Conservation (phyloP, 1,140 invertebrate genomes). For the Drosophila yakuba region DNA sequence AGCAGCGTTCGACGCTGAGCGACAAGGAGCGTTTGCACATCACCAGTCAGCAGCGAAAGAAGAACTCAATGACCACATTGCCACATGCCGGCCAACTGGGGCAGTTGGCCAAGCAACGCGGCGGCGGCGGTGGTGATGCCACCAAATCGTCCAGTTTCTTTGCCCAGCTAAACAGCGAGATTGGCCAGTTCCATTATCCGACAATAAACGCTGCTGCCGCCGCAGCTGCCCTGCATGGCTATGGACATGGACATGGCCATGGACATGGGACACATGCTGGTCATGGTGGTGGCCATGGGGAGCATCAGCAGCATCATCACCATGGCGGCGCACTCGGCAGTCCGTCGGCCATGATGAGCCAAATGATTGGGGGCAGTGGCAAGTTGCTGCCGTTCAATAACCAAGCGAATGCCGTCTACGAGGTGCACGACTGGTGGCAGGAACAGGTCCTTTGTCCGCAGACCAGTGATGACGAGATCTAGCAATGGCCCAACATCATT, state of each 20-base stretch:
- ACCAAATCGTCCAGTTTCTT: slow-evolving; percentile 61
- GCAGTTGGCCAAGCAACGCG: slow-evolving; percentile 52
- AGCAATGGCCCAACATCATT: neutral
- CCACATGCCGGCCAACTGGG: slow-evolving; percentile 55
- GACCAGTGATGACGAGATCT: slow-evolving; percentile 86
- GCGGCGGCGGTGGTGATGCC: slow-evolving; percentile 20
- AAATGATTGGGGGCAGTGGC: slow-evolving; percentile 81
- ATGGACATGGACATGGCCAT: slow-evolving; percentile 29
- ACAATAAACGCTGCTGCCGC: slow-evolving; percentile 51
- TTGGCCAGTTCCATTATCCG: slow-evolving; percentile 79
- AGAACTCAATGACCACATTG: slow-evolving; percentile 78
- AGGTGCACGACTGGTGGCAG: slow-evolving; percentile 89
- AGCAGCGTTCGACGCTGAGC: slow-evolving; percentile 86
- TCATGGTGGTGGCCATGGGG: slow-evolving; percentile 1
- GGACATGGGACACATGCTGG: neutral
- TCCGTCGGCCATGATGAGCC: slow-evolving; percentile 75
- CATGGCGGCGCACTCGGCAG: slow-evolving; percentile 62
- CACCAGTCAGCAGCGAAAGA: slow-evolving; percentile 77
- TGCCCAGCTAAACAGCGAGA: slow-evolving; percentile 65
- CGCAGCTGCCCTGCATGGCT: slow-evolving; percentile 25
- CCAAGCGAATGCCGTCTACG: slow-evolving; percentile 86
- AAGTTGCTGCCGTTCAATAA: slow-evolving; percentile 83
- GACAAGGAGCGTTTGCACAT: slow-evolving; percentile 87
- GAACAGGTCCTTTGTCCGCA: slow-evolving; percentile 87
- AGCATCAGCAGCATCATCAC: slow-evolving; percentile 6